phyloP scores from a whole-genome alignment of 2,113 vertebrate species.

The Chamaea fasciata region DNA sequence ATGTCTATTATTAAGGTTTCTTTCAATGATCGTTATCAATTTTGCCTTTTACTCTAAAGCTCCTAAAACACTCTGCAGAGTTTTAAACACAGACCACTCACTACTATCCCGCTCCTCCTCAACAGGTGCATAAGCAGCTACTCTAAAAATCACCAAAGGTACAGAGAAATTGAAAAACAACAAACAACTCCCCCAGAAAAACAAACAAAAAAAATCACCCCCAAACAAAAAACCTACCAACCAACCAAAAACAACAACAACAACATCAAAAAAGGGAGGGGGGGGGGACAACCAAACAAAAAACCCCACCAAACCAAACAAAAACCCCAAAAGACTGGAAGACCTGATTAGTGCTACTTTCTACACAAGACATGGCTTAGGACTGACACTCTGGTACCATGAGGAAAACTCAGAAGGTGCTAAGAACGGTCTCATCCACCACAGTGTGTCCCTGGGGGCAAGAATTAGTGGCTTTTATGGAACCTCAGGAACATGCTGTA shows the following conservation, averaged over 20 bases:
- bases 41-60: not conserved
- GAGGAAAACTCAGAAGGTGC: not conserved
- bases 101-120: not conserved
- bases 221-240: too few relatives aligned
- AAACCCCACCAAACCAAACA: not conserved
- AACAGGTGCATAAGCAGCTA: not conserved
- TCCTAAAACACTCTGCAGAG: not conserved
- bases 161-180: not conserved
- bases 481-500: not conserved
- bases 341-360: not conserved
- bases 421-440: not conserved
- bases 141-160: not conserved
- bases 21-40: not conserved
- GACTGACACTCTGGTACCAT: not conserved
- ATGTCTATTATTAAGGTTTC: not conserved
- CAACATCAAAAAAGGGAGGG: too few relatives aligned
- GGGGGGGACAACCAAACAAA: too few relatives aligned
- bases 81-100: not conserved
- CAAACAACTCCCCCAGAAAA: not conserved
- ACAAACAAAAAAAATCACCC: too few relatives aligned
- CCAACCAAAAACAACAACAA: too few relatives aligned
- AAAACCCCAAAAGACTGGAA: not conserved
- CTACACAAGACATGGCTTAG: not conserved
- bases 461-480: not conserved
- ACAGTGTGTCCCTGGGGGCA: not conserved